Conservation (phyloP, 2,797 vertebrate genomes). For the Tachyglossus aculeatus region DNA sequence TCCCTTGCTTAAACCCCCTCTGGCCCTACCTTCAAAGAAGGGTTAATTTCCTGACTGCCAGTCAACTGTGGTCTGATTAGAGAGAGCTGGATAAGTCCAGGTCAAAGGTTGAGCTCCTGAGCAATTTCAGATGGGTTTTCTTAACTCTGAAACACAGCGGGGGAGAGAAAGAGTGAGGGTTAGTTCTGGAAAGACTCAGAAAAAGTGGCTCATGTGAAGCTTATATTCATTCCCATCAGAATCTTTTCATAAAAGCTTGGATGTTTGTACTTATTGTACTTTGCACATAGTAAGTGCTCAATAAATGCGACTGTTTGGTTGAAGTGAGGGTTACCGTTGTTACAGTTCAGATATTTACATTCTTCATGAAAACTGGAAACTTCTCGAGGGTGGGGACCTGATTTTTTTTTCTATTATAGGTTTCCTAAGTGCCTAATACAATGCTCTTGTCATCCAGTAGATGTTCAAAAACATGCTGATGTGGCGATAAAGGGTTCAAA, state of each 20-base stretch:
- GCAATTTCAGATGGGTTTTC: conserved; percentile 29
- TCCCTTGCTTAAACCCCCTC: conserved; percentile 34
- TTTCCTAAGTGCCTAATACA: no score
- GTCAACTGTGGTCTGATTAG: conserved; percentile 40
- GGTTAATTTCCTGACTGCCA: conserved; percentile 51
- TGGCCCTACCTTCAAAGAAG: conserved; percentile 40
- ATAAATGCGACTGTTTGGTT: no score
- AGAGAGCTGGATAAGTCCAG: conserved; percentile 27
- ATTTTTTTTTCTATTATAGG: no score
- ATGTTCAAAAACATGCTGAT: no score
- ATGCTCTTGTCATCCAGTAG: no score
- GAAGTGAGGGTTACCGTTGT: no score
- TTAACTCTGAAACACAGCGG: conserved; percentile 42
- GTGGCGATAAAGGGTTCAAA: no score
- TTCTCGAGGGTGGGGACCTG: no score
- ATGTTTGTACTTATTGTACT: background rate
- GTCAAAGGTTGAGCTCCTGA: conserved; percentile 19
- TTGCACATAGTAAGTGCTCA: no score
- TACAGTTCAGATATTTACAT: no score
- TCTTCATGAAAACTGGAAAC: no score
- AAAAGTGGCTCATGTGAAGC: conserved; percentile 33
- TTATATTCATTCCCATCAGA: conserved; percentile 52
- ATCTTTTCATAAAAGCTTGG: conserved; percentile 17
- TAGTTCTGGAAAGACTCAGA: conserved; percentile 45
- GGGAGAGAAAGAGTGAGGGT: conserved; percentile 27